phyloP scores from a whole-genome alignment of 2,797 vertebrate species.

The Neoniphon sammara region DNA sequence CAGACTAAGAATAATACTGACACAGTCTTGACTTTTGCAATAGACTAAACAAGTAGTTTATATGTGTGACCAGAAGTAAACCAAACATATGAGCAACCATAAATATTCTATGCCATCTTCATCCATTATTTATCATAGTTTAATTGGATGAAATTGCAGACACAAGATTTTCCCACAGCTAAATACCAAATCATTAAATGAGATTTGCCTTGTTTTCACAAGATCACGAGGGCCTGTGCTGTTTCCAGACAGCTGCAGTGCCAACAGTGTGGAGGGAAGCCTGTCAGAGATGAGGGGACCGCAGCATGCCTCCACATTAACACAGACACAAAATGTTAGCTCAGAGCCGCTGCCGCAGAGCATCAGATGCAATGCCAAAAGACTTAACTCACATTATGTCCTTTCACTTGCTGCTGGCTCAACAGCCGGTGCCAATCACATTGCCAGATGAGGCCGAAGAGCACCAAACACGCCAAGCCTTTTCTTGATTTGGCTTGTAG shows the following conservation, averaged over 20 bases:
- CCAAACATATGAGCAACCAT: neutral
- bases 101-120: neutral
- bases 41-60: neutral
- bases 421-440: slow-evolving; percentile 2
- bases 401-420: slow-evolving; percentile 11
- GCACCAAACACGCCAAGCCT: slow-evolving; percentile 18
- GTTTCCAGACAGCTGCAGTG: neutral
- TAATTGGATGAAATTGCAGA: neutral
- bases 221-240: neutral
- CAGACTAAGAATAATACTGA: neutral
- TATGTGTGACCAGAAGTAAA: neutral
- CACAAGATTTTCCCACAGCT: neutral
- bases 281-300: neutral
- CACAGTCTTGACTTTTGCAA: neutral
- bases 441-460: slow-evolving; percentile 32
- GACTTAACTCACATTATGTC: slow-evolving; percentile 6
- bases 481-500: slow-evolving; percentile 30
- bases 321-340: neutral
- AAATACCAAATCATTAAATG: neutral
- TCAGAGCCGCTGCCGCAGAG: slow-evolving; percentile 12
- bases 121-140: neutral
- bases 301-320: neutral
- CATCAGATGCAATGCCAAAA: slow-evolving; percentile 5
- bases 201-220: neutral
- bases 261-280: neutral